These are phyloP conservation scores for Microplitis mediator DNA, from an alignment of 1,140 invertebrate species.

Conservation along the genomic window DNA sequence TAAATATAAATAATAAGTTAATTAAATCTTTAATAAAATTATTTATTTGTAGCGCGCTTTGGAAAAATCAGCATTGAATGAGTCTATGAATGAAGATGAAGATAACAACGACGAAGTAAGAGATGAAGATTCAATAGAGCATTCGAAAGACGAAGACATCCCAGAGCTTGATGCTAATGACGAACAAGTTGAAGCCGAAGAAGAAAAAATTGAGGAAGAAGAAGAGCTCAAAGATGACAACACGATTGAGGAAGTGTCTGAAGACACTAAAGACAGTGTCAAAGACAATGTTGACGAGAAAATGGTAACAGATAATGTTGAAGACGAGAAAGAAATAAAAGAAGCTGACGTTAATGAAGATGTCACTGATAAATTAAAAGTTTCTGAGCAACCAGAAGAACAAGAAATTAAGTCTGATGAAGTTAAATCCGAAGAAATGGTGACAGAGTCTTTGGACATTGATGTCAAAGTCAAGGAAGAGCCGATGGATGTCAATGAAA, in stretches of 20 bases:
- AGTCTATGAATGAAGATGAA: not conserved
- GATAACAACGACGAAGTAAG: too few species aligned
- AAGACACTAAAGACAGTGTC: conserved; percentile 21
- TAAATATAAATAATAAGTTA: not conserved
- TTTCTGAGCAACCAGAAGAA: not conserved
- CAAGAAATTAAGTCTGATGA: not conserved
- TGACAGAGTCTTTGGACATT: conserved; percentile 45
- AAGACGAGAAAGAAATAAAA: not conserved
- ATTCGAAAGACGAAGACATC: not conserved
- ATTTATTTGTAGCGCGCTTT: conserved; percentile 40
- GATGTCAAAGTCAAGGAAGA: conserved; percentile 67
- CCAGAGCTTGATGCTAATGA: conserved; percentile 31
- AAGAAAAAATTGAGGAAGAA: conserved; percentile 41
- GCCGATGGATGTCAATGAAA: conserved; percentile 49
- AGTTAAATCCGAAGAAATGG: not conserved
- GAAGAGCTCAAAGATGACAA: conserved; percentile 55
- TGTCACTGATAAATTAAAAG: conserved; percentile 9
- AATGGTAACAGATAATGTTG: not conserved
- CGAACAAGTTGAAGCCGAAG: conserved; percentile 22
- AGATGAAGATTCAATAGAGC: too few species aligned
- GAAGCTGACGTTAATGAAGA: conserved; percentile 43
- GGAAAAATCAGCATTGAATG: conserved; percentile 43
- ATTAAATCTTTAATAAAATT: conserved; percentile 4
- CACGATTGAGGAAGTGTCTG: conserved; percentile 43
- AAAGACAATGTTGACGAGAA: conserved; percentile 24